phyloP scores from a whole-genome alignment of 2,797 vertebrate species.

The Steatocranus sp. region DNA sequence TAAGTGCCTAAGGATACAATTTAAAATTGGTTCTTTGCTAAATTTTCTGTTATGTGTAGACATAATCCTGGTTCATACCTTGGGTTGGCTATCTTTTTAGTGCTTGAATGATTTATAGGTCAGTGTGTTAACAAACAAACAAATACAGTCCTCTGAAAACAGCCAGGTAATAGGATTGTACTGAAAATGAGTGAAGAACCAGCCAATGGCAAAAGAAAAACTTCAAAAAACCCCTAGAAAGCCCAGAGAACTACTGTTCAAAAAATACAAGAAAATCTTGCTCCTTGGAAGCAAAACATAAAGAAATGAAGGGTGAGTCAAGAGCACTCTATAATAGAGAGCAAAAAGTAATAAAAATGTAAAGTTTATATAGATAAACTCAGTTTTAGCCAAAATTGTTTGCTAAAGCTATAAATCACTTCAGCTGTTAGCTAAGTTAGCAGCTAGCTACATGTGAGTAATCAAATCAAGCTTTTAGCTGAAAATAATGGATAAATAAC shows the following conservation, averaged over 20 bases:
- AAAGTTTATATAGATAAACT: background rate
- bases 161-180: background rate
- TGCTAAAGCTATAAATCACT: background rate
- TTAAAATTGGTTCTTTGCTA: background rate
- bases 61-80: accelerated
- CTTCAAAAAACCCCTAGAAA: background rate
- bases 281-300: background rate
- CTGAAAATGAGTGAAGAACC: background rate
- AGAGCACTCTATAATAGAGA: background rate
- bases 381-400: background rate
- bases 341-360: background rate
- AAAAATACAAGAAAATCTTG: background rate
- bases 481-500: background rate
- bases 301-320: background rate
- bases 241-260: background rate
- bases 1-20: background rate
- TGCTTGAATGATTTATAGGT: background rate
- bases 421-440: background rate
- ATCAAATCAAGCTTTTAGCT: background rate
- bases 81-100: background rate
- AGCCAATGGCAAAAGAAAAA: background rate
- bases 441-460: accelerated
- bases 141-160: background rate
- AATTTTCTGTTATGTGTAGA: background rate
- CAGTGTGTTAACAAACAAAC: background rate